These are phyloP conservation scores for Pseudolycoriella hygida DNA, from an alignment of 2,888 invertebrate species.

Conservation along the genomic window DNA sequence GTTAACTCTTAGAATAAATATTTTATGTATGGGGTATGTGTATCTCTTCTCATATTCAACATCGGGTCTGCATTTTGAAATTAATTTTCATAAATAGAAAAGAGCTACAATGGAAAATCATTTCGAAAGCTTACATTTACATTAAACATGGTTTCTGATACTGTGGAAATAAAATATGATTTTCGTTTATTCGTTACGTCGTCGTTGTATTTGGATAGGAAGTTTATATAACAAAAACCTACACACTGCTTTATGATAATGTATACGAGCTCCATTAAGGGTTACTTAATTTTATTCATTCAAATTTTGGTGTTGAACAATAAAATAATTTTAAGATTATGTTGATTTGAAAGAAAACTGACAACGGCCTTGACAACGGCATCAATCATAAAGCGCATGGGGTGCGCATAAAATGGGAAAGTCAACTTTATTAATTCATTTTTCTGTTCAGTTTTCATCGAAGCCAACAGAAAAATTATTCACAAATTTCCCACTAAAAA, in stretches of 20 bases:
- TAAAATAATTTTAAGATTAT: not conserved
- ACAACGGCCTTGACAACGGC: not conserved
- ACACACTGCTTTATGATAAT: too few relatives aligned
- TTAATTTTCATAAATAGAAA: not conserved
- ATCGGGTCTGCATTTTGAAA: too few relatives aligned
- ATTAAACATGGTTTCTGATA: not conserved
- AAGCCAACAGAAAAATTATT: too few relatives aligned
- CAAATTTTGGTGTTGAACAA: not conserved
- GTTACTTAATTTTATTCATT: constrained; percentile 1
- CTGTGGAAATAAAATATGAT: not conserved
- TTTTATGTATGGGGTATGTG: too few relatives aligned
- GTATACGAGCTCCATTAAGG: not conserved
- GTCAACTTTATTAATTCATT: too few relatives aligned
- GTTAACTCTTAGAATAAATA: too few relatives aligned
- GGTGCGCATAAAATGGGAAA: too few relatives aligned
- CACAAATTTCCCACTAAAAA: too few relatives aligned
- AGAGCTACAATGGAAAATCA: not conserved
- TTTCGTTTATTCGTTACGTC: not conserved
- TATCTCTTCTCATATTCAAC: too few relatives aligned
- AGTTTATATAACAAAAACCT: not conserved
- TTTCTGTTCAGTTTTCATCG: too few relatives aligned
- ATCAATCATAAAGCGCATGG: not conserved
- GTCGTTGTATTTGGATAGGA: not conserved
- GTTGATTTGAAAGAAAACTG: not conserved
- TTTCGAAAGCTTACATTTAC: not conserved